These are phyloP conservation scores for Chaetodon trifasciatus DNA, from an alignment of 2,797 vertebrate species.

Conservation along the genomic window DNA sequence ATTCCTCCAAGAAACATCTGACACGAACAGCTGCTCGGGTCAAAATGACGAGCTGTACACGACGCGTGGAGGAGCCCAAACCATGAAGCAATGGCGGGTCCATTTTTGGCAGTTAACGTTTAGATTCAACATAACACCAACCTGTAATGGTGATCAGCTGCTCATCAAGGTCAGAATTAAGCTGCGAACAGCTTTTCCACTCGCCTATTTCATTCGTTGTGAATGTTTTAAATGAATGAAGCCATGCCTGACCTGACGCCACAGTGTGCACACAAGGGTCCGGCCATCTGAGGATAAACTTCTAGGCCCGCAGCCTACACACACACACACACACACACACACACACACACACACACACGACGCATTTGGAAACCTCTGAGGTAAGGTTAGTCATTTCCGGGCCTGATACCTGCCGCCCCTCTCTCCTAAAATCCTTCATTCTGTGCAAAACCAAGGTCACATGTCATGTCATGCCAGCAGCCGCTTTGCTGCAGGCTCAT, in stretches of 20 bases:
- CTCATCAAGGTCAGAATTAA: background rate
- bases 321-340: conserved; percentile 11
- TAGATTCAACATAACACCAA: too few species aligned
- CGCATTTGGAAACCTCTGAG: conserved; percentile 45
- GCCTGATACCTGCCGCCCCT: conserved; percentile 1
- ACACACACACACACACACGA: background rate
- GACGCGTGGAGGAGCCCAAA: background rate
- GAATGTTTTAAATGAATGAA: background rate
- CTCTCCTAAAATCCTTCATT: background rate
- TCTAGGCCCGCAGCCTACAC: conserved; percentile 23
- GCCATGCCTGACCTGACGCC: conserved; percentile 28
- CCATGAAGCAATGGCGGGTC: background rate
- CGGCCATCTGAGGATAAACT: conserved; percentile 59
- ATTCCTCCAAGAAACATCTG: conserved; percentile 41
- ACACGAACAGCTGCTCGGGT: conserved; percentile 48
- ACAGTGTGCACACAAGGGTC: background rate
- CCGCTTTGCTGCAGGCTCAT: background rate
- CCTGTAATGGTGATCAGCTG: background rate
- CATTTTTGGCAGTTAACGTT: too few species aligned
- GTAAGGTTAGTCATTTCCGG: conserved; percentile 15
- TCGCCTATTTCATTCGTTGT: background rate
- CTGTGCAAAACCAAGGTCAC: conserved; percentile 1
- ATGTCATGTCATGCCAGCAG: background rate
- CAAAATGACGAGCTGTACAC: background rate
- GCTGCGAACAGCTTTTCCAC: background rate